Base-by-base conservation (phyloP, 53 echinoderm and acorn worm genomes). In the Paracentrotus lividus region DNA sequence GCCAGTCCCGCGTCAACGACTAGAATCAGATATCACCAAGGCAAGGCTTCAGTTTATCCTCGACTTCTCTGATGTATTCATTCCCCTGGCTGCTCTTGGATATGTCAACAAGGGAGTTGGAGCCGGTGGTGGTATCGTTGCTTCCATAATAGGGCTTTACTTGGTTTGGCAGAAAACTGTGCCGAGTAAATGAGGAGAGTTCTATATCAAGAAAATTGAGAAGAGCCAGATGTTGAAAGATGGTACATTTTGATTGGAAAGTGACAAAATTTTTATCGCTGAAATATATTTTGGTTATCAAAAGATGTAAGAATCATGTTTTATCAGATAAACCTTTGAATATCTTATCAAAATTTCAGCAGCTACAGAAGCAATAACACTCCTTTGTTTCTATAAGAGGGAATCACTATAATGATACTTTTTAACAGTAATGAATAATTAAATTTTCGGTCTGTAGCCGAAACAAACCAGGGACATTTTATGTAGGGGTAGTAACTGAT, bases 21-120 rank as follows among this genome's bases (percentile, higher is more conserved):
- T 94, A 29, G 59, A 95, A 51, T 90, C 88, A 0, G 95, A 96
- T 51, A 90, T 93, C 67, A 60, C 55, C 3, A 96, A 95, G 88
- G 94, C 95, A 51, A 81, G 90, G 26, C 93, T 97, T 0, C 95
- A 96, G 58, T 92, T 97, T n/a, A 26, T 94, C 14, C 77, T 96
- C 13, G 93, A 97, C 72, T 61, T 95, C 43, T 96, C 93, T 47
- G 97, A 97, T 84, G 64, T 96, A 0, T 94, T 90, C 88, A 96
- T 97, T 42, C 97, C 97, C 1, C 77, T 97, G 23, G 94, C 95
- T 53, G 93, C 95, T 26, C 84, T 97, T 12, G 94, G 93, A 18
- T 97, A 96, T 16, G 94, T 94, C 75, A 96, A 94, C 92, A 97
- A 96, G 56, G 97, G 97, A 1, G 21, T 94, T 14, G 97, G 96